Conservation (phyloP, 2,113 vertebrate species). For the Gavia stellata region DNA sequence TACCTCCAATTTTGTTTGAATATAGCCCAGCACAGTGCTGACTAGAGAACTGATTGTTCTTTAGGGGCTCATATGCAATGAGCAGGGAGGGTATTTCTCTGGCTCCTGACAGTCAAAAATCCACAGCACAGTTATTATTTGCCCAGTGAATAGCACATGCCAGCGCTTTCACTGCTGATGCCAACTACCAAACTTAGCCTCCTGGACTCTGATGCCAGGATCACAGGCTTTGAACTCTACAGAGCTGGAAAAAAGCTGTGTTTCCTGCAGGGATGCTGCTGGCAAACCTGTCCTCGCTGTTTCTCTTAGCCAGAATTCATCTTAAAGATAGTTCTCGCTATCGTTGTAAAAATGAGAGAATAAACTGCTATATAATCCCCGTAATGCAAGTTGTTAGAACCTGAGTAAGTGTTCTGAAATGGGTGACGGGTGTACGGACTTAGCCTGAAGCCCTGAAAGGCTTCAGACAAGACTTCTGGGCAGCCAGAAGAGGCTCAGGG, state of each 20-base stretch:
- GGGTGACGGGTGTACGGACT: fast-evolving
- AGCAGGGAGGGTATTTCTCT: background rate
- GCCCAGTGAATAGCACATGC: background rate
- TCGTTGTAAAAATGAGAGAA: background rate
- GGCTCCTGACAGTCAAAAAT: background rate
- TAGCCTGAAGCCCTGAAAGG: background rate
- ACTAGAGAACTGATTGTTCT: background rate
- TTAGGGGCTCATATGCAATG: background rate
- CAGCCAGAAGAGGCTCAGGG: background rate
- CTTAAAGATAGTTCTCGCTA: background rate
- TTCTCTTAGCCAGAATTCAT: background rate
- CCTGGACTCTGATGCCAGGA: background rate
- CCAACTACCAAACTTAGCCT: background rate
- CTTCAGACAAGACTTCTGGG: background rate
- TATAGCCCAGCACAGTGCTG: background rate
- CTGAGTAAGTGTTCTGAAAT: background rate
- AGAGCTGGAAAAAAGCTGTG: background rate
- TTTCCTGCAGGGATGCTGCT: background rate
- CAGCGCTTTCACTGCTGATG: background rate
- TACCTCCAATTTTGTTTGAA: background rate
- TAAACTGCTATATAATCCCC: background rate
- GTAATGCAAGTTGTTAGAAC: background rate
- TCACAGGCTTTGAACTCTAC: background rate
- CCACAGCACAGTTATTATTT: background rate
- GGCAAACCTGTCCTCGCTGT: background rate